These are phyloP conservation scores for Chloropsis hardwickii DNA, from an alignment of 2,113 vertebrate species.

Conservation along the genomic window DNA sequence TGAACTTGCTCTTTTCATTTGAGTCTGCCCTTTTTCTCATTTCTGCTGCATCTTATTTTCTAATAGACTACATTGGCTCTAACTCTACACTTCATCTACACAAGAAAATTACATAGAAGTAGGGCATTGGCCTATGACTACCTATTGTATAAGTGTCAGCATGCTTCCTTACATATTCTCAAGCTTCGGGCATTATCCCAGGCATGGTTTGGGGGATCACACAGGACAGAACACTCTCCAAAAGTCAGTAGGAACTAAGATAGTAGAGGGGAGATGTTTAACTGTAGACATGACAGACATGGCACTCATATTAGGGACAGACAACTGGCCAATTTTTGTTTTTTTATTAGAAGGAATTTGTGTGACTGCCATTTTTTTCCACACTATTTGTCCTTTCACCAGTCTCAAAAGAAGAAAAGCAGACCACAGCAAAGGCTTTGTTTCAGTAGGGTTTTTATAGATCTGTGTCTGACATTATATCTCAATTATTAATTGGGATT, in stretches of 20 bases:
- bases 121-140: neutral
- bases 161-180: neutral
- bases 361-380: neutral
- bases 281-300: neutral
- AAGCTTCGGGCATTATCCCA: neutral
- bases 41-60: neutral
- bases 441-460: neutral
- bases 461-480: neutral
- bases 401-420: neutral
- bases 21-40: neutral
- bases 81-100: neutral
- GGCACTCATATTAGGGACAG: neutral
- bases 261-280: neutral
- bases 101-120: neutral
- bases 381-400: neutral
- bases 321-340: neutral
- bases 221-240: neutral
- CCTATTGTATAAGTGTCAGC: neutral
- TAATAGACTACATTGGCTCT: neutral
- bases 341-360: neutral
- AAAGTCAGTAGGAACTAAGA: neutral
- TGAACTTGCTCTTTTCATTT: neutral
- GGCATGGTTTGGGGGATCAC: neutral
- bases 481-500: neutral
- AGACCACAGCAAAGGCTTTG: neutral